A percentile compares a stretch with the other conserved stretches of the same genome.
Evolutionary conservation across 1,140 invertebrate genomes (phyloP).

Genomic region (Dryas iulia): DNA sequence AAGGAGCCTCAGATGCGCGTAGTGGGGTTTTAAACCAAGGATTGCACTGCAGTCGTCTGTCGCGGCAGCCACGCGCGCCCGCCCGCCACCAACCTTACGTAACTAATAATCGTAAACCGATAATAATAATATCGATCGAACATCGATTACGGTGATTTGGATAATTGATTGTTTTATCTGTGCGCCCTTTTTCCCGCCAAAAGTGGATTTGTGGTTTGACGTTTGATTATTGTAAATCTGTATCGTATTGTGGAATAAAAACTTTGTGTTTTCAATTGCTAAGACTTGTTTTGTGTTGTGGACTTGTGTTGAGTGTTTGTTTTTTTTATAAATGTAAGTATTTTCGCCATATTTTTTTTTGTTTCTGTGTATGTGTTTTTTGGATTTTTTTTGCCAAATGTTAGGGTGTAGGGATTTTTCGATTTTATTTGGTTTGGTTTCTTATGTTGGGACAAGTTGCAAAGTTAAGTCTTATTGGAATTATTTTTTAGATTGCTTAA

Average conservation of each 20-base stretch:
- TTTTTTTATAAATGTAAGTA: neutral
- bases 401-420: neutral
- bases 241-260: no score
- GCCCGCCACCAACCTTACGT: constrained; percentile 65
- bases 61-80: constrained; percentile 66
- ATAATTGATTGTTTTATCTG: constrained; percentile 54
- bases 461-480: neutral
- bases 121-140: constrained; percentile 44
- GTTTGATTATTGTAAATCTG: neutral
- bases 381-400: no score
- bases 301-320: neutral
- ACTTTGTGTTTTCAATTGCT: no score
- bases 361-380: no score
- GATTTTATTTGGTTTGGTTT: neutral
- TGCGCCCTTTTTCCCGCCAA: constrained; percentile 35
- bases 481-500: no score
- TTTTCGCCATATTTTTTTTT: no score
- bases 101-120: constrained; percentile 55
- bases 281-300: no score
- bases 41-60: constrained; percentile 76
- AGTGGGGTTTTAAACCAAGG: constrained; percentile 72
- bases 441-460: neutral
- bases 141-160: constrained; percentile 59
- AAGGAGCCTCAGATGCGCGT: constrained; percentile 78
- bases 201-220: constrained; percentile 34